These are phyloP conservation scores for Chrysomallon squamiferum DNA, from an alignment of 1,140 invertebrate genomes.

Conservation along the genomic window DNA sequence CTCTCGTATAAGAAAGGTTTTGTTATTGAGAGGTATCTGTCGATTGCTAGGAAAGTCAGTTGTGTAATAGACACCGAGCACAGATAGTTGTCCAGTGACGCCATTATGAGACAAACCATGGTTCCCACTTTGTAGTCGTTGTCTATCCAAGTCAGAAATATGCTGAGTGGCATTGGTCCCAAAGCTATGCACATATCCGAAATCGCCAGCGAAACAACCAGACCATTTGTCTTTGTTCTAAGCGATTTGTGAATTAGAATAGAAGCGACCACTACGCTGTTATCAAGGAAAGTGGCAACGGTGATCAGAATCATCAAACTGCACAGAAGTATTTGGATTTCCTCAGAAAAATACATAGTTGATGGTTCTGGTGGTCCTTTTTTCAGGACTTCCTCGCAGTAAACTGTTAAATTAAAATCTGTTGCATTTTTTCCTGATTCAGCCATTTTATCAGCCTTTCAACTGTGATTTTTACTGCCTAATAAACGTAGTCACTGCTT, in stretches of 20 bases:
- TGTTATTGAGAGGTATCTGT: background rate
- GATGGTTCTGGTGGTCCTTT: background rate
- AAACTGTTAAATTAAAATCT: no score
- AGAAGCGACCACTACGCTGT: background rate
- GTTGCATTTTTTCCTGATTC: no score
- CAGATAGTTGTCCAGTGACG: background rate
- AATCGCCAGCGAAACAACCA: background rate
- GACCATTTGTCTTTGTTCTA: conserved; percentile 1
- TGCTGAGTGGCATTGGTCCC: conserved; percentile 2
- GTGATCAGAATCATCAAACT: background rate
- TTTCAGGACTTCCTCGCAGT: background rate
- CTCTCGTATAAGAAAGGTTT: conserved; percentile 1
- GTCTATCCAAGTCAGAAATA: background rate
- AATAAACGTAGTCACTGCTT: no score
- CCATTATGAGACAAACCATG: background rate
- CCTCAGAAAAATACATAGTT: background rate
- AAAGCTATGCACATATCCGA: background rate
- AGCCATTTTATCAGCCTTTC: no score
- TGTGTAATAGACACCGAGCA: background rate
- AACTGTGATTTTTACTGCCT: no score
- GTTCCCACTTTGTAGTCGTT: background rate
- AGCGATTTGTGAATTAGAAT: background rate
- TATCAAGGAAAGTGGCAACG: background rate
- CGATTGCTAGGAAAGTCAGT: background rate
- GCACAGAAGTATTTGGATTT: background rate